Conservation (phyloP, 2,888 invertebrate genomes). For the Minunthozetes semirufus region DNA sequence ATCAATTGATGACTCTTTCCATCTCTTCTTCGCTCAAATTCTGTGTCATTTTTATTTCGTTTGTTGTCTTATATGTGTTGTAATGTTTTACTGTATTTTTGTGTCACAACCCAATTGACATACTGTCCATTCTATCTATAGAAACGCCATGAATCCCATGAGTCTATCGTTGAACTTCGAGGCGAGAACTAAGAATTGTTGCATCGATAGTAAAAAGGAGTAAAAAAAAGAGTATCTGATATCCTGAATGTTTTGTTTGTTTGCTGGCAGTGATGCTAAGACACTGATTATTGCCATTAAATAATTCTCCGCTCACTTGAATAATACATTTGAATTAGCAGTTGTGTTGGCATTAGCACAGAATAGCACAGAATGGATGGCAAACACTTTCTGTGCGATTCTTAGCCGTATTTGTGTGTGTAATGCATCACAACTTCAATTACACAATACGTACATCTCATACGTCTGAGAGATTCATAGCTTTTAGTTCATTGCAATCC, state of each 20-base stretch:
- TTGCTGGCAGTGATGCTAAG: background rate
- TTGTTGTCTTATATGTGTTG: background rate
- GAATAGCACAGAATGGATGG: background rate
- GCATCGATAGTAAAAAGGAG: too few species aligned
- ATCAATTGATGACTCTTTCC: conserved; percentile 20
- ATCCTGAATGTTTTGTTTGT: conserved; percentile 19
- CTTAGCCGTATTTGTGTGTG: background rate
- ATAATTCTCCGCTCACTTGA: conserved; percentile 12
- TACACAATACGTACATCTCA: background rate
- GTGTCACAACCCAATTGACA: background rate
- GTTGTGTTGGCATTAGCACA: background rate
- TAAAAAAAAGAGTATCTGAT: background rate
- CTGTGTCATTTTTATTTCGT: background rate
- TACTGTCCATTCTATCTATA: conserved; percentile 3
- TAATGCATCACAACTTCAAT: conserved; percentile 7
- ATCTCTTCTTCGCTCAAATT: background rate
- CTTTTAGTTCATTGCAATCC: conserved; percentile 6
- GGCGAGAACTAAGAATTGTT: too few species aligned
- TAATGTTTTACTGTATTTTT: background rate
- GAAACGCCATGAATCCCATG: too few species aligned
- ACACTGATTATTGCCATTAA: conserved; percentile 4
- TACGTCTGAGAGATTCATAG: conserved; percentile 4
- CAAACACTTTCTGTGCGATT: background rate
- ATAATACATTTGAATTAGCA: conserved; percentile 24
- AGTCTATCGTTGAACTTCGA: too few species aligned